phyloP scores from a whole-genome alignment of 1,140 invertebrate genomes.

The Drosophila rufa region DNA sequence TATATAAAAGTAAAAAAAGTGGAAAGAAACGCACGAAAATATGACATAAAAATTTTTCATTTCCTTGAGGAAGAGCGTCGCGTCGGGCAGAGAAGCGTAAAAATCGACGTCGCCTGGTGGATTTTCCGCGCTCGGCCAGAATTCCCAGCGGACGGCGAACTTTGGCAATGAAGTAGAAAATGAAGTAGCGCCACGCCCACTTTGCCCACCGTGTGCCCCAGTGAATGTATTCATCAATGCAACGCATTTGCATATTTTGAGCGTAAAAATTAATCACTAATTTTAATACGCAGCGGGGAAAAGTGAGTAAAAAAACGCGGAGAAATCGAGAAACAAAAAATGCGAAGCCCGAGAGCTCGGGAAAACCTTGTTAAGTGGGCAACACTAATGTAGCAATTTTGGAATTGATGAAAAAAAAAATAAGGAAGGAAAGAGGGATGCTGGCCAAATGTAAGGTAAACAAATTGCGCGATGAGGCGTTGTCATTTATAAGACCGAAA shows the following conservation, averaged over 20 bases:
- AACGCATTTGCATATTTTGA: conserved; percentile 82
- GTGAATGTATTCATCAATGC: conserved; percentile 83
- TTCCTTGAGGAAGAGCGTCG: conserved; percentile 53
- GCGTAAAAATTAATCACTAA: conserved; percentile 85
- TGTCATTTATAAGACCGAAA: conserved; percentile 76
- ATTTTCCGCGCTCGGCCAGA: conserved; percentile 14
- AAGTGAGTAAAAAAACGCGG: background rate
- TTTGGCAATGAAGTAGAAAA: conserved; percentile 84
- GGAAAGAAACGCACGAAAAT: conserved; percentile 59
- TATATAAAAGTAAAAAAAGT: conserved; percentile 9
- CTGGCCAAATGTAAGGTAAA: conserved; percentile 73
- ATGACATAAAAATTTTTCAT: conserved; percentile 83
- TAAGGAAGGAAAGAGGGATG: conserved; percentile 5
- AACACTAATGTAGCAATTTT: conserved; percentile 85
- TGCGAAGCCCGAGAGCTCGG: background rate
- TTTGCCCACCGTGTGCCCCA: conserved; percentile 1
- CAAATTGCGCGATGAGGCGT: conserved; percentile 84
- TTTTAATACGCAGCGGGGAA: conserved; percentile 77
- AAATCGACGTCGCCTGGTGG: conserved; percentile 43
- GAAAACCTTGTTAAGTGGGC: conserved; percentile 84
- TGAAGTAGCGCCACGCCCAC: conserved; percentile 76
- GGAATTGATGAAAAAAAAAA: conserved; percentile 71
- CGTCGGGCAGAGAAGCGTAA: conserved; percentile 49
- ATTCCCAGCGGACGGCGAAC: conserved; percentile 77
- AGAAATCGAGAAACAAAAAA: background rate